Evolutionary conservation across 1,140 invertebrate genomes (phyloP).

Genomic region (Papilio helenus): DNA sequence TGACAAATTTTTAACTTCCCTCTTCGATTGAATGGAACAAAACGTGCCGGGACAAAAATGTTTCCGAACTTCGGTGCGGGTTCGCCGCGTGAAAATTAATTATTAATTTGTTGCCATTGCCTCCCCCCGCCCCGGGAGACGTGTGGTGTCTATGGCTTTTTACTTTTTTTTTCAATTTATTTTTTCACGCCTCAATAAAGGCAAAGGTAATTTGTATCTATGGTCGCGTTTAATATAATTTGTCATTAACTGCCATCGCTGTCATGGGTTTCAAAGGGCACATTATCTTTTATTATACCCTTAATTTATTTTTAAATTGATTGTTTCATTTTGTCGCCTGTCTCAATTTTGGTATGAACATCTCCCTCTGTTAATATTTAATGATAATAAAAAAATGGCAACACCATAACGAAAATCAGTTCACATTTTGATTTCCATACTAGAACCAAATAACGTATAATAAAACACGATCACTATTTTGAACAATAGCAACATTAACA

Average conservation of each 20-base stretch:
- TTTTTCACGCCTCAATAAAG: slow-evolving; percentile 67
- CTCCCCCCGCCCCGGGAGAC: slow-evolving; percentile 56
- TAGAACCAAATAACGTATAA: not conserved
- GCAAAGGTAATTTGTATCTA: slow-evolving; percentile 67
- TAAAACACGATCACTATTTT: not conserved
- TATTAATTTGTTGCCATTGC: slow-evolving; percentile 76
- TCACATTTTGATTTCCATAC: not conserved
- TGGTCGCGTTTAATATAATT: slow-evolving; percentile 46
- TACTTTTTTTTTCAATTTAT: slow-evolving; percentile 61
- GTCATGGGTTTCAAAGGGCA: slow-evolving; percentile 27
- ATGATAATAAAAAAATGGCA: not conserved
- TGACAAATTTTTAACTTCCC: slow-evolving; percentile 73
- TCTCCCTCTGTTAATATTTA: not conserved
- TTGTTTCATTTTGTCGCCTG: not conserved
- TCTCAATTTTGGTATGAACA: not conserved
- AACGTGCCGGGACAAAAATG: slow-evolving; percentile 71
- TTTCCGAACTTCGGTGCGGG: slow-evolving; percentile 61
- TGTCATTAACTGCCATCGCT: slow-evolving; percentile 2
- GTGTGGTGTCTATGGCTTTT: slow-evolving; percentile 62
- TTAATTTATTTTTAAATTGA: not conserved
- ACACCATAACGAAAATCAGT: not conserved
- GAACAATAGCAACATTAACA: slow-evolving; percentile 19
- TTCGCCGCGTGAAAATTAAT: slow-evolving; percentile 69
- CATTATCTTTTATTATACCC: slow-evolving; percentile 11
- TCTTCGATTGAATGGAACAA: slow-evolving; percentile 73